Percentiles rank a stretch among this genome's conserved stretches.
Conservation (phyloP, 2,113 vertebrate genomes). For the Struthio camelus region DNA sequence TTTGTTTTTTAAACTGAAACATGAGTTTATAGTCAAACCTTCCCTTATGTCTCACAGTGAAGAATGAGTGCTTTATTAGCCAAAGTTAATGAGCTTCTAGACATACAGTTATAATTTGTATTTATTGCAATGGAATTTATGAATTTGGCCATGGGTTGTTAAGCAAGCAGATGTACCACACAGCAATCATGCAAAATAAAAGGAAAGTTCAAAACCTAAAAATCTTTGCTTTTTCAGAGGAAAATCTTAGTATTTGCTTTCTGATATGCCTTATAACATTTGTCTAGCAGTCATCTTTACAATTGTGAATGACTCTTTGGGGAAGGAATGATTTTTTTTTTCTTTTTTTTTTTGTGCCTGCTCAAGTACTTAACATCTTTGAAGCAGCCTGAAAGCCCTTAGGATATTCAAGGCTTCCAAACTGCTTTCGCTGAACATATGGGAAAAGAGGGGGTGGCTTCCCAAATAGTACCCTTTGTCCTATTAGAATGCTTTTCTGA, state of each 20-base stretch:
- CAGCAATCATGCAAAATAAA: not conserved
- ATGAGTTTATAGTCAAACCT: not conserved
- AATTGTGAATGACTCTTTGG: not conserved
- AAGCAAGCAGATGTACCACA: not conserved
- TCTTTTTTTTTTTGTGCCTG: not conserved
- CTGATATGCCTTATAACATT: not conserved
- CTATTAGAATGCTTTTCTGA: not conserved
- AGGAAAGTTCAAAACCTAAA: not conserved
- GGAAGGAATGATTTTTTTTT: not conserved
- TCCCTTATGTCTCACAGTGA: not conserved
- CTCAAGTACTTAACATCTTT: not conserved
- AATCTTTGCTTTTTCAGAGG: not conserved
- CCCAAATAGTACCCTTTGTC: not conserved
- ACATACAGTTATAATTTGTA: fast-evolving
- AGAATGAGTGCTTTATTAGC: not conserved
- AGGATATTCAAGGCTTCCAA: fast-evolving
- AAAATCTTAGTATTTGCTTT: not conserved
- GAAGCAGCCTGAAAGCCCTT: not conserved
- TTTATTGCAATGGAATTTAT: not conserved
- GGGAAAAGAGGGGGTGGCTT: not conserved
- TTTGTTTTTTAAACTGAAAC: not conserved
- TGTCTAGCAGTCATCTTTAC: not conserved
- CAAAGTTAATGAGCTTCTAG: not conserved
- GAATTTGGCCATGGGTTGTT: not conserved
- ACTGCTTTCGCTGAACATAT: not conserved